phyloP scores from a whole-genome alignment of 37 sponge, comb jelly and placozoan species.

The Crambe crambe region DNA sequence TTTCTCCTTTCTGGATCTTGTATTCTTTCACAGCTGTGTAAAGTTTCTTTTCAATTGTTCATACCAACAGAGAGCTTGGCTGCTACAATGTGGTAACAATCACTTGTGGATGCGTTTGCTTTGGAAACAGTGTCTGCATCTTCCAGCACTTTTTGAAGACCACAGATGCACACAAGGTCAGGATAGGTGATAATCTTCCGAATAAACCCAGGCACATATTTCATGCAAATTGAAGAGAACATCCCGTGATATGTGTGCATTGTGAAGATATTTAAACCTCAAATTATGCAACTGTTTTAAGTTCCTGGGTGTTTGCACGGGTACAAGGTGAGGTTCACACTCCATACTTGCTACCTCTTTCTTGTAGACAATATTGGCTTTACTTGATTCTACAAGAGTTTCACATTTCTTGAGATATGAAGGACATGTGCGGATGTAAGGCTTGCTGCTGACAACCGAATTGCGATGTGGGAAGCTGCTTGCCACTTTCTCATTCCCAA shows the following conservation, averaged over 20 bases:
- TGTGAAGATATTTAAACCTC: neutral
- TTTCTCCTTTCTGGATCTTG: too few species aligned
- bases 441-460: neutral
- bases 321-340: too few species aligned
- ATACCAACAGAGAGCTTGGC: neutral
- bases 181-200: conserved; percentile 46
- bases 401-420: conserved; percentile 7
- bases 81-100: neutral
- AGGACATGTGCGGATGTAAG: conserved; percentile 5
- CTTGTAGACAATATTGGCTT: conserved; percentile 24
- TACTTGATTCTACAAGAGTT: neutral
- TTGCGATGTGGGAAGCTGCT: conserved; percentile 7
- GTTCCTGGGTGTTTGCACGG: conserved; percentile 43
- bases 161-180: conserved; percentile 62
- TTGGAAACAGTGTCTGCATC: conserved; percentile 31
- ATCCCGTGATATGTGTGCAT: conserved; percentile 38
- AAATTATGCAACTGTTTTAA: too few species aligned
- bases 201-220: conserved; percentile 32
- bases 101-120: neutral
- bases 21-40: too few species aligned
- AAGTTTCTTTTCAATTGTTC: too few species aligned
- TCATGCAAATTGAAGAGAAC: conserved; percentile 25
- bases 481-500: conserved; percentile 2
- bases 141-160: conserved; percentile 32
- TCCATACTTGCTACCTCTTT: neutral